Conservation (phyloP, 2,113 vertebrate species). For the Halcyon senegalensis region DNA sequence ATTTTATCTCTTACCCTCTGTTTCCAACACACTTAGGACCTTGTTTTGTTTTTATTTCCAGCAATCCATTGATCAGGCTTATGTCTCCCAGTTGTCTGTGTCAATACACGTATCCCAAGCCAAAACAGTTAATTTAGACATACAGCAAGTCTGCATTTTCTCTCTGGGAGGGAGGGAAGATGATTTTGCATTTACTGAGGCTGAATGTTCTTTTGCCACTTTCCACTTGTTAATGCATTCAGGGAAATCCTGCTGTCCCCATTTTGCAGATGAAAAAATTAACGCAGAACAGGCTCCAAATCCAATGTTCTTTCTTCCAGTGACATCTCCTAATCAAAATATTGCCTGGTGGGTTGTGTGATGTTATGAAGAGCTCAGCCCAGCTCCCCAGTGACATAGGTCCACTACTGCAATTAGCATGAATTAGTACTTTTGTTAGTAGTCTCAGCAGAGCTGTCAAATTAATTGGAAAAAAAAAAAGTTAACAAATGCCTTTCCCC, state of each 20-base stretch:
- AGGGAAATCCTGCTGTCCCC: neutral
- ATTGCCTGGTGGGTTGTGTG: neutral
- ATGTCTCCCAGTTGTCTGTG: neutral
- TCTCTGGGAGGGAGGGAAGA: neutral
- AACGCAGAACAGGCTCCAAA: neutral
- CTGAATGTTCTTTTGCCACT: neutral
- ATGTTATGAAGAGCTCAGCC: neutral
- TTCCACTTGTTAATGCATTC: neutral
- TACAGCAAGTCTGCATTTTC: neutral
- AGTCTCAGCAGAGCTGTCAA: constrained; percentile 48
- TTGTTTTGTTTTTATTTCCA: neutral
- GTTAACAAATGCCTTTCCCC: constrained; percentile 19
- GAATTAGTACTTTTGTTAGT: constrained; percentile 46
- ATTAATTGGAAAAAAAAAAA: constrained; percentile 65
- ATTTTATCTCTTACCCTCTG: neutral
- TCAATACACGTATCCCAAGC: neutral
- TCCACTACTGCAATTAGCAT: constrained; percentile 49
- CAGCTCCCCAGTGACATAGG: neutral
- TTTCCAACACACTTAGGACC: neutral
- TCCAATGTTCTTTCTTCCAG: neutral
- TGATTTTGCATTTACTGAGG: neutral
- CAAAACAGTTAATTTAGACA: neutral
- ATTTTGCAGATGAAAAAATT: neutral
- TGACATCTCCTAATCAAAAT: constrained; percentile 6
- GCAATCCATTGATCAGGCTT: neutral